These are phyloP conservation scores for Drosophila malerkotliana DNA, from an alignment of 1,140 invertebrate genomes.

Conservation along the genomic window DNA sequence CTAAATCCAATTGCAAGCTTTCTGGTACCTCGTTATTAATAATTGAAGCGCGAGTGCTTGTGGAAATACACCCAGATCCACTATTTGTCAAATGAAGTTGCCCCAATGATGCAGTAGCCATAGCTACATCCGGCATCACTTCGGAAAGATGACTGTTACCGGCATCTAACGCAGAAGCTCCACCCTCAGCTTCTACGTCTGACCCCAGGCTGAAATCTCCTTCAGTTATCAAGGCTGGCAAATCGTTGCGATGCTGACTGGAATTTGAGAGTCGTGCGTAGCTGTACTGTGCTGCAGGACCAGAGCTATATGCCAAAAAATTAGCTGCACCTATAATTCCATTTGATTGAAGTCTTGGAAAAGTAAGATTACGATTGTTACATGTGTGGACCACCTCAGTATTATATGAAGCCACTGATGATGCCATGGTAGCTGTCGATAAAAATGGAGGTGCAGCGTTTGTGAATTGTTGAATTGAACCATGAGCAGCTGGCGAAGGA, in stretches of 20 bases:
- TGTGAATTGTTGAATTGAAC: slow-evolving; percentile 53
- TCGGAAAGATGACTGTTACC: slow-evolving; percentile 89
- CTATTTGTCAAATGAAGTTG: slow-evolving; percentile 85
- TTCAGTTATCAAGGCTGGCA: slow-evolving; percentile 87
- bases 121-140: slow-evolving; percentile 94
- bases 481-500: slow-evolving; percentile 72
- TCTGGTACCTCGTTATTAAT: slow-evolving; percentile 72
- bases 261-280: slow-evolving; percentile 69
- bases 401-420: slow-evolving; percentile 73
- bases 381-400: slow-evolving; percentile 71
- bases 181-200: slow-evolving; percentile 53
- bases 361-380: slow-evolving; percentile 86
- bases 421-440: slow-evolving; percentile 56
- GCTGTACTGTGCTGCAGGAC: slow-evolving; percentile 57
- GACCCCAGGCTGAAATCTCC: slow-evolving; percentile 84
- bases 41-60: slow-evolving; percentile 31
- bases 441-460: slow-evolving; percentile 55
- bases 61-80: slow-evolving; percentile 32
- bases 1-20: slow-evolving; percentile 89
- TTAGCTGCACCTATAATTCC: slow-evolving; percentile 64
- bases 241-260: slow-evolving; percentile 84
- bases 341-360: slow-evolving; percentile 85
- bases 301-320: slow-evolving; percentile 42
- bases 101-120: slow-evolving; percentile 91
- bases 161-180: slow-evolving; percentile 63